A percentile compares a stretch with the other conserved stretches of the same genome.
These are phyloP conservation scores for Catharus ustulatus DNA, from an alignment of 2,797 vertebrate genomes.

Conservation along the genomic window DNA sequence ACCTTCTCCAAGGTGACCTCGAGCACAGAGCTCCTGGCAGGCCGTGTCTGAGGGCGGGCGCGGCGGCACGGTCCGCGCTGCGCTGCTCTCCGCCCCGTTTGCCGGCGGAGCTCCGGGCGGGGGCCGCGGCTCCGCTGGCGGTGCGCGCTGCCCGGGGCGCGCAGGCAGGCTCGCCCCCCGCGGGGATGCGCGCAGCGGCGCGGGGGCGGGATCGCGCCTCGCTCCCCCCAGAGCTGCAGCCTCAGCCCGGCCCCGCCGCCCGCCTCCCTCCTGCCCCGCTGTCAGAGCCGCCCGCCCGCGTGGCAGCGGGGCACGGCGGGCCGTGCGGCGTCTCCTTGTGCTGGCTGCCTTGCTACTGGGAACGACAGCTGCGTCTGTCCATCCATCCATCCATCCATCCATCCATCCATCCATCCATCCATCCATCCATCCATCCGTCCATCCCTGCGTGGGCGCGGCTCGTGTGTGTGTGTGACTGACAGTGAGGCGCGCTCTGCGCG, in stretches of 20 bases:
- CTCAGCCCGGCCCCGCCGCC: not conserved
- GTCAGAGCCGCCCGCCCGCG: not conserved
- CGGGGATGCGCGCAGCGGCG: not conserved
- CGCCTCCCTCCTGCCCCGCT: not conserved
- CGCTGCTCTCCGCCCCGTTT: not conserved
- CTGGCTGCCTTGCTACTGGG: not conserved
- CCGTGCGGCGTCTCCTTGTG: not conserved
- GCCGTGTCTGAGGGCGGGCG: not conserved
- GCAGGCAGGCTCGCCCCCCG: not conserved
- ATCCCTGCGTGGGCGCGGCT: not conserved
- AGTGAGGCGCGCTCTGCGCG: not conserved
- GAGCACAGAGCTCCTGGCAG: not conserved
- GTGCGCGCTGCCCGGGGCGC: too few relatives aligned
- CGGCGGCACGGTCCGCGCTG: not conserved
- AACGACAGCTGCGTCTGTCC: not conserved
- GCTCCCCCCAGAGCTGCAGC: not conserved
- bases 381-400: accelerated
- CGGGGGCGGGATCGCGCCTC: not conserved
- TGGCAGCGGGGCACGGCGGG: not conserved
- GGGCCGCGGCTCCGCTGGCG: not conserved
- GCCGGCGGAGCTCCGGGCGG: not conserved
- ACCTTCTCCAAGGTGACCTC: slow-evolving; percentile 27
- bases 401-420: not conserved
- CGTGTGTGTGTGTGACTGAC: slow-evolving; percentile 15
- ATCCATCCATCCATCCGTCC: not conserved